Evolutionary conservation across 2,888 invertebrate species (phyloP), one percentile per base, ranked within the genome.

Genomic region (Cataglyphis altisquamis): DNA sequence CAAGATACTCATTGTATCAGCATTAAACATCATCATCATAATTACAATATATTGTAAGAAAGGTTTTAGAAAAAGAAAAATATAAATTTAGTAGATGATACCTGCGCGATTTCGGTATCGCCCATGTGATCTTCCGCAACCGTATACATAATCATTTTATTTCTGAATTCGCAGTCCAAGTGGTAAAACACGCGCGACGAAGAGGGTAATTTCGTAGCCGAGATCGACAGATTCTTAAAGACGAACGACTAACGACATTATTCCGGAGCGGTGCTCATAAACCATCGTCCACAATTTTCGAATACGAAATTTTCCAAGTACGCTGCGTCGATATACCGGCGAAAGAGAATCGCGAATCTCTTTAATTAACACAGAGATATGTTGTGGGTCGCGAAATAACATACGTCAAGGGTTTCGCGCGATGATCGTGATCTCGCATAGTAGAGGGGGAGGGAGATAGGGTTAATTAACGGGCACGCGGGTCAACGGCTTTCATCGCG

Each of bases 71-170:
- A 10, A 21, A 10, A 12, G 25, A 60, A 3, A 78, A 10, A 55
- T 0, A n/a, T 25, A 32, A 32, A 9, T 64, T 5, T 39, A 39
- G 9, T 8, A 6, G 10, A n/a, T 3, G 21, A 55, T 95, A 96
- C 96, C 96, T 96, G 96, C 91, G 96, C 96, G 90, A 96, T 96
- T 92, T 96, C 96, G 93, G 95, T 96, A 91, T 96, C 95, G 91
- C 95, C 95, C 95, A 96, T 96, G 93, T 94, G 94, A 86, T 95
- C 94, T 48, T 95, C 94, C 25, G 94, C 94, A 25, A 94, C 94
- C 39, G 94, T 95, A 86, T 95, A 94, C 94, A 94, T 94, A 86
- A 94, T 94, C 94, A 94, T 94, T 85, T 90, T 91, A 88, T 60
- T 67, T 29, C 1, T 21, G 29, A 57, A 63, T 45, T 48, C 29